Evolutionary conservation across 2,113 vertebrate species (phyloP), one percentile per base, ranked within the genome.

Genomic region (Danio rerio): DNA sequence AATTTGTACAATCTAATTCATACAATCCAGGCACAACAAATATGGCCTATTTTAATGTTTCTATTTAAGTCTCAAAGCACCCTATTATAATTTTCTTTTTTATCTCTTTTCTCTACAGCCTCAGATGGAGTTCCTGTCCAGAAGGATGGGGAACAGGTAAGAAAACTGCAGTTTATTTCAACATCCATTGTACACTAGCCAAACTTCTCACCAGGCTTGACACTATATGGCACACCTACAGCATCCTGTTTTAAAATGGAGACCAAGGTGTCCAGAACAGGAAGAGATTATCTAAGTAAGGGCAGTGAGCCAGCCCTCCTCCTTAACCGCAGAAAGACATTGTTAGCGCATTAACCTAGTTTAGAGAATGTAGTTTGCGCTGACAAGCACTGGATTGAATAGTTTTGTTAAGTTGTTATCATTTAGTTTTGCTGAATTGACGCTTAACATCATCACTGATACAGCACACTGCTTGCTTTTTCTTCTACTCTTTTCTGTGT

Each of bases 81-180:
- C 4, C 58, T 81, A 49, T 59, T 82, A 61, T 47, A 45, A 84
- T 65, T 72, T 21, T 76, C 43, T 12, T 21, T n/a, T 9, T n/a
- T 83, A 21, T 83, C 55, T 76, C 75, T 58, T 80, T 53, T 78
- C 53, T 61, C 43, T 83, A 43, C 65, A 94, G 94, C 93, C 85
- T 92, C 87, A 89, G 94, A 94, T 89, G 90, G 92, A 70, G 93
- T 94, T 88, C 93, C 93, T 80, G 92, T 94, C 89, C 93, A 94
- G 89, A 94, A 94, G 86, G 93, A 94, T 90, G 94, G 93, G 83
- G 93, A 95, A 88, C 93, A 94, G 92, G 94, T 95, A 92, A 89
- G 92, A 80, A 56, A 16, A 47, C 16, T 45, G 72, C 72, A 47
- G 58, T 71, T 58, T 59, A 70, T 15, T 62, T 42, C 18, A 59